Percentiles rank a stretch among this genome's conserved stretches.
phyloP scores from a whole-genome alignment of 2,113 vertebrate species.

The Oncorhynchus keta region DNA sequence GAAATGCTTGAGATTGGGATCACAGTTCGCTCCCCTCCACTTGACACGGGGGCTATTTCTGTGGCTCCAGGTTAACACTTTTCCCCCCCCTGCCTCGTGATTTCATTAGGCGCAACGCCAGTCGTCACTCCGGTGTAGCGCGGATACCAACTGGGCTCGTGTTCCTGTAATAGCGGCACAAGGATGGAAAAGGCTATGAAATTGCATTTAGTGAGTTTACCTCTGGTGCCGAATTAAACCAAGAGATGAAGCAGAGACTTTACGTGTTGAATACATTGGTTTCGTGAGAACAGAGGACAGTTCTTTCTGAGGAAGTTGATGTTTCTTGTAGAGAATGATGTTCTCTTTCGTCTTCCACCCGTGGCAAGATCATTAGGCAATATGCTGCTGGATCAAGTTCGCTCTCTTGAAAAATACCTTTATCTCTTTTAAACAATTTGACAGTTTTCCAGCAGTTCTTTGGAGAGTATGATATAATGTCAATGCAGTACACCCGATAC shows the following conservation, averaged over 20 bases:
- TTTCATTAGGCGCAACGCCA: constrained; percentile 44
- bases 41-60: constrained; percentile 39
- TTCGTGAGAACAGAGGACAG: constrained; percentile 14
- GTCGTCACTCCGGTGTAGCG: constrained; percentile 39
- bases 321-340: constrained; percentile 12
- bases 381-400: not conserved
- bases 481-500: constrained; percentile 21
- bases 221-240: not conserved
- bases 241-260: not conserved
- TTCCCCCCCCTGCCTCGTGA: constrained; percentile 27
- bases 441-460: constrained; percentile 43
- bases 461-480: constrained; percentile 32
- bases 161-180: constrained; percentile 3
- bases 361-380: constrained; percentile 33
- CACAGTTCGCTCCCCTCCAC: constrained; percentile 37
- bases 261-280: not conserved
- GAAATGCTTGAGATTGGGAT: constrained; percentile 29
- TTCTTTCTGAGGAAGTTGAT: constrained; percentile 27
- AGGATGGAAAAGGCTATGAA: not conserved
- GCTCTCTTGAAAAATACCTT: not conserved
- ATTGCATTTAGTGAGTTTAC: not conserved
- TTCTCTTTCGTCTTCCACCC: constrained; percentile 23
- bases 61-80: not conserved
- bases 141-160: constrained; percentile 16
- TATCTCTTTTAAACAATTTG: constrained; percentile 28